phyloP scores from a whole-genome alignment of 1,140 invertebrate genomes.

The Mizuhopecten yessoensis region DNA sequence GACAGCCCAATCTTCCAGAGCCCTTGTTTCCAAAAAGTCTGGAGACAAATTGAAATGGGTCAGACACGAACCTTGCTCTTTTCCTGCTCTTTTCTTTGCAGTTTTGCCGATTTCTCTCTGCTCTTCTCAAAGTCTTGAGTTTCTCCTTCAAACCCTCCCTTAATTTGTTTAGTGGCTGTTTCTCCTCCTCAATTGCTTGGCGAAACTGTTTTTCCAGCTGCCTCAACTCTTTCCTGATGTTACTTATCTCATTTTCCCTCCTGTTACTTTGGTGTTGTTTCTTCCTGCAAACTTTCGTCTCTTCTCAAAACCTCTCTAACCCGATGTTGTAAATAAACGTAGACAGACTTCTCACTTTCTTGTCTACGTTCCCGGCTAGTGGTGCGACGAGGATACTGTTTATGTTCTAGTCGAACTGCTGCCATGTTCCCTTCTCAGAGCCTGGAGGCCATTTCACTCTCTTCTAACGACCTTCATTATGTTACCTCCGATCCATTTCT shows the following conservation, averaged over 20 bases:
- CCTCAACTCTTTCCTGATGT: slow-evolving; percentile 43
- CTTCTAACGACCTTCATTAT: too few species aligned
- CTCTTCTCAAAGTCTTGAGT: slow-evolving; percentile 40
- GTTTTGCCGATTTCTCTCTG: slow-evolving; percentile 43
- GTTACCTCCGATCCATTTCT: too few species aligned
- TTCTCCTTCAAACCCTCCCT: not conserved
- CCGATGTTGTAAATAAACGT: too few species aligned
- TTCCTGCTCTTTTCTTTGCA: slow-evolving; percentile 42
- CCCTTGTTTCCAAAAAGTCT: not conserved
- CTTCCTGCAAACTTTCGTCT: too few species aligned
- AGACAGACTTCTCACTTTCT: too few species aligned
- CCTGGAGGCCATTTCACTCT: too few species aligned
- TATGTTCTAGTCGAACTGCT: too few species aligned
- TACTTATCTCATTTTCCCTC: slow-evolving; percentile 34
- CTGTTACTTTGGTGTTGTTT: slow-evolving; percentile 40
- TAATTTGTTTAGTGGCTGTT: slow-evolving; percentile 42
- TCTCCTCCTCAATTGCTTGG: slow-evolving; percentile 24
- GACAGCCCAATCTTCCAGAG: not conserved
- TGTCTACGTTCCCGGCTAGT: too few species aligned
- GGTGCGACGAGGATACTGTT: too few species aligned
- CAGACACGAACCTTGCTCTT: not conserved
- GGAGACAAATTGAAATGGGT: slow-evolving; percentile 38
- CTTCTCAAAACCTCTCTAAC: too few species aligned
- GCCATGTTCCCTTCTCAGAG: too few species aligned
- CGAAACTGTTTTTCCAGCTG: not conserved